Evolutionary conservation across 2,888 invertebrate genomes (phyloP), one percentile per base, ranked within the genome.

Genomic region (Pasiphila rectangulata): DNA sequence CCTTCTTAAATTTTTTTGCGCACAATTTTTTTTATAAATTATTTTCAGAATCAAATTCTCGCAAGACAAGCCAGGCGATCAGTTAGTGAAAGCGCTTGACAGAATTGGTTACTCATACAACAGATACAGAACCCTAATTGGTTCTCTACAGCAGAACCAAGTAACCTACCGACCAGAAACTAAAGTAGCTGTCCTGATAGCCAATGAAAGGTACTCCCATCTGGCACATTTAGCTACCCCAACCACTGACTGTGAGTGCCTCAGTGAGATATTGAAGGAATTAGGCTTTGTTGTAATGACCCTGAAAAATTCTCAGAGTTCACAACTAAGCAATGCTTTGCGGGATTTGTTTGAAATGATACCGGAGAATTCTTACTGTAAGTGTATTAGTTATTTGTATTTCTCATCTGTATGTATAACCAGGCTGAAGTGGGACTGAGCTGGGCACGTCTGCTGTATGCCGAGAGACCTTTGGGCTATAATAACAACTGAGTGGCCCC

Each of bases 141-240:
- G 57, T 0, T 62, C 67, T 10, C 39, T 32, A 5, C 5, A 19
- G 9, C 6, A 19, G 6, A 16, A 15, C 10, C 32, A 32, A 5
- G 7, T 7, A 7, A 3, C 17, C 39, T 83, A 82, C 53, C 72
- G 61, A 40, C 87, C 85, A 0, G 62, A 70, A 24, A 57, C 79
- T 1, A 89, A 89, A 70, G 66, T 89, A 10, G 89, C 89, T 1
- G 74, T 89, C 41, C 63, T 89, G 0, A 76, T 89, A 40, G 87
- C 81, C 0, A 89, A 89, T 53, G 78, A 86, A 19, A 79, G 75
- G 58, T 89, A 89, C 48, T 56, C 57, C 16, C 51, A 82, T 56
- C 71, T 89, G 48, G 69, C 84, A 0, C 81, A 83, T 43, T 50
- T 89, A 19, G 78, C 74, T 0, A 87, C 89, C 29, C 89, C 89